phyloP scores from a whole-genome alignment of 2,113 vertebrate species.

The Turnix velox region DNA sequence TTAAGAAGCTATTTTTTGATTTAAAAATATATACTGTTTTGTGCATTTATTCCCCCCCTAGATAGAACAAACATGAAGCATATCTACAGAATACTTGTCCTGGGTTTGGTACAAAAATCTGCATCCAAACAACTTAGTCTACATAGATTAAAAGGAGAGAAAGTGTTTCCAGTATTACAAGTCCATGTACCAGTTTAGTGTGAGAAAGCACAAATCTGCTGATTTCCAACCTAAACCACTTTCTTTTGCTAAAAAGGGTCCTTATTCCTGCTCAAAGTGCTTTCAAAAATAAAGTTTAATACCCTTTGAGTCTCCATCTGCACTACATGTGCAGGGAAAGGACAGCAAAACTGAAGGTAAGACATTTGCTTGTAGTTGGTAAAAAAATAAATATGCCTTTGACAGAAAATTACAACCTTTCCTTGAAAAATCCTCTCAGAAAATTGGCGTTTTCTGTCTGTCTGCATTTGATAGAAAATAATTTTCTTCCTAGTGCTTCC shows the following conservation, averaged over 20 bases:
- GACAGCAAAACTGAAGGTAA: background rate
- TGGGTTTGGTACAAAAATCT: background rate
- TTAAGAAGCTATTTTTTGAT: too few relatives aligned
- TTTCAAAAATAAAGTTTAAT: background rate
- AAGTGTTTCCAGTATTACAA: background rate
- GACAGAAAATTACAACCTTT: conserved; percentile 31
- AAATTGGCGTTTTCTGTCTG: conserved; percentile 22
- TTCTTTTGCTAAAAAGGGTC: background rate
- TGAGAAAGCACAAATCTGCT: background rate
- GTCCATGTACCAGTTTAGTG: background rate
- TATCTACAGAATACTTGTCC: background rate
- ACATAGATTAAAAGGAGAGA: background rate
- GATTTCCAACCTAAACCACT: background rate
- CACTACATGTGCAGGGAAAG: background rate
- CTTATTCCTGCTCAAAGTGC: background rate
- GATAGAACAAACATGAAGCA: background rate
- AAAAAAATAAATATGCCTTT: conserved; percentile 25
- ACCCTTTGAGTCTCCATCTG: background rate
- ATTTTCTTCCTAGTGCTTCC: background rate
- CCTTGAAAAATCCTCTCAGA: conserved; percentile 23
- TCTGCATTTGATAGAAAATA: background rate
- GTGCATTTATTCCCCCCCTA: rapidly evolving
- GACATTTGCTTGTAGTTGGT: background rate
- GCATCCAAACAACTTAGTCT: background rate
- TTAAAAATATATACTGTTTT: too few relatives aligned